Conservation (phyloP, 2,113 vertebrate genomes). For the Corythaixoides concolor region DNA sequence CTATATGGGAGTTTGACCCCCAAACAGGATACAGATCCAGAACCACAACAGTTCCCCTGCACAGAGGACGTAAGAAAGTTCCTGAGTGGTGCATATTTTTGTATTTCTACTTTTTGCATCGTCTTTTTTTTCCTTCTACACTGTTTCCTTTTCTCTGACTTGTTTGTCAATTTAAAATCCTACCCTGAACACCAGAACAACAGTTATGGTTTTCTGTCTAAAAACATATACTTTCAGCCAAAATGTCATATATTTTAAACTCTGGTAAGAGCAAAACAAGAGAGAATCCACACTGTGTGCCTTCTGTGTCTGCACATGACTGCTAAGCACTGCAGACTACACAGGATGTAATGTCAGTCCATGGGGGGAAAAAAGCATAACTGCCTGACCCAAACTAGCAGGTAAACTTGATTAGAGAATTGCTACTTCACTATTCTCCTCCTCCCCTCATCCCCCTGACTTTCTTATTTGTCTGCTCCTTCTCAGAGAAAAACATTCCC, state of each 20-base stretch:
- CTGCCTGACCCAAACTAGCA: neutral
- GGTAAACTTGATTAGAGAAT: neutral
- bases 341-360: neutral
- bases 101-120: neutral
- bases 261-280: neutral
- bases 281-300: neutral
- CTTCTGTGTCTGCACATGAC: neutral
- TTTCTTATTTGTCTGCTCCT: neutral
- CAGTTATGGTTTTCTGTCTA: neutral
- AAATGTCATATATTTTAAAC: neutral
- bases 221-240: neutral
- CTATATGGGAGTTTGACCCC: neutral
- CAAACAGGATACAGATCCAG: neutral
- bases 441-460: neutral
- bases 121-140: neutral
- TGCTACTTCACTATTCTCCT: neutral
- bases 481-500: neutral
- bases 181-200: neutral
- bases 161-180: neutral
- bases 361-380: neutral
- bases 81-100: neutral
- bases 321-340: neutral
- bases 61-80: neutral
- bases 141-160: neutral
- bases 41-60: neutral